A percentile compares a stretch with the other conserved stretches of the same genome.
Conservation (phyloP, 92 coral and sea anemone genomes). For the Hydrozoanthus gracilis region DNA sequence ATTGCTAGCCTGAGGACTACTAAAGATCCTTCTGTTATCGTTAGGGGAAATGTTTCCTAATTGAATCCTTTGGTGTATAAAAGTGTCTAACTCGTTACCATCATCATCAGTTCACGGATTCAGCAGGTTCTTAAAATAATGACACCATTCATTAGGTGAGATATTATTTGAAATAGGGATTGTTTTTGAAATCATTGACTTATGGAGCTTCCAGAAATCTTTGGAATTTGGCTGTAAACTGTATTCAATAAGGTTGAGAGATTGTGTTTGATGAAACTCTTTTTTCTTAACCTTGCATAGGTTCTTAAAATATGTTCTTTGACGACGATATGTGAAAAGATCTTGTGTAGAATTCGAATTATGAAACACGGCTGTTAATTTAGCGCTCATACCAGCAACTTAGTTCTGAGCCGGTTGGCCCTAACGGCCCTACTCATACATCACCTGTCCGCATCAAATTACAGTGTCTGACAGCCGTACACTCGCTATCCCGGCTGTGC, state of each 20-base stretch:
- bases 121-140: neutral
- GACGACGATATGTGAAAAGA: neutral
- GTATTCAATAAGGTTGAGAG: neutral
- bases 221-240: neutral
- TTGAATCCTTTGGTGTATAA: neutral
- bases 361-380: neutral
- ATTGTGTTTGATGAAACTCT: neutral
- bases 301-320: neutral
- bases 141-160: neutral
- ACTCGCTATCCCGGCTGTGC: neutral
- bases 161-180: neutral
- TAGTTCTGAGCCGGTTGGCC: neutral
- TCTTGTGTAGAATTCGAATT: neutral
- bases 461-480: conserved; percentile 20
- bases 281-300: neutral
- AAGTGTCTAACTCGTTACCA: neutral
- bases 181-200: neutral
- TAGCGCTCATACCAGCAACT: neutral
- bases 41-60: neutral
- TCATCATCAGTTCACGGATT: neutral
- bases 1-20: neutral
- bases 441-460: conserved; percentile 6
- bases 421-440: neutral
- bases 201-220: neutral
- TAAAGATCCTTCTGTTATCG: neutral